Percentiles rank a stretch among this genome's conserved stretches.
Conservation (phyloP, 2,888 invertebrate genomes). For the Brenthis hecate region DNA sequence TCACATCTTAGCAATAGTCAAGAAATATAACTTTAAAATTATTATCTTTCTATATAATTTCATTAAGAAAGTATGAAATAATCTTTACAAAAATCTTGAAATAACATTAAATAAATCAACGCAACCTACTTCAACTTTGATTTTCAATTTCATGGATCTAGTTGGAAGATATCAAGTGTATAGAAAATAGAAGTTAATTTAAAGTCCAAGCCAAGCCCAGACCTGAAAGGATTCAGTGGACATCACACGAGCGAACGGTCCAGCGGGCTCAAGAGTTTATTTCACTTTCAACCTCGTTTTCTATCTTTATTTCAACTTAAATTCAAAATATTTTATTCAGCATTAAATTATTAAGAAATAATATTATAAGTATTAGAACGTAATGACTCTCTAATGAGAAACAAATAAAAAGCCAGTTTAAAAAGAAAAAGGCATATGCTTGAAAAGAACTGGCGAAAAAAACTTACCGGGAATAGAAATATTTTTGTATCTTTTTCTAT, state of each 20-base stretch:
- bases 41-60: too few species aligned
- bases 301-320: not conserved
- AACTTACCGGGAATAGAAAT: too few species aligned
- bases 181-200: constrained; percentile 34
- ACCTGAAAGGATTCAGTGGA: constrained; percentile 33
- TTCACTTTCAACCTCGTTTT: constrained; percentile 20
- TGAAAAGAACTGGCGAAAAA: too few species aligned
- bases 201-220: constrained; percentile 30
- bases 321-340: too few species aligned
- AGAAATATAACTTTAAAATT: too few species aligned
- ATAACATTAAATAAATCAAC: not conserved
- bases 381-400: too few species aligned
- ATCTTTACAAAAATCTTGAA: not conserved
- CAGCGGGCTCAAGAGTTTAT: constrained; percentile 25
- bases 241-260: constrained; percentile 38
- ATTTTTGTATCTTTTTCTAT: too few species aligned
- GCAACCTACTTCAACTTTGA: not conserved
- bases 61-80: not conserved
- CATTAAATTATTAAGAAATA: too few species aligned
- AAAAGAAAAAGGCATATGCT: too few species aligned
- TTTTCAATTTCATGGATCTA: constrained; percentile 9
- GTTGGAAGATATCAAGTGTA: constrained; percentile 14
- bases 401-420: too few species aligned
- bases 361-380: too few species aligned
- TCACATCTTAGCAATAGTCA: too few species aligned